Evolutionary conservation across 2,888 invertebrate species (phyloP), one percentile per base, ranked within the genome.

Genomic region (Pristionchus exspectatus): DNA sequence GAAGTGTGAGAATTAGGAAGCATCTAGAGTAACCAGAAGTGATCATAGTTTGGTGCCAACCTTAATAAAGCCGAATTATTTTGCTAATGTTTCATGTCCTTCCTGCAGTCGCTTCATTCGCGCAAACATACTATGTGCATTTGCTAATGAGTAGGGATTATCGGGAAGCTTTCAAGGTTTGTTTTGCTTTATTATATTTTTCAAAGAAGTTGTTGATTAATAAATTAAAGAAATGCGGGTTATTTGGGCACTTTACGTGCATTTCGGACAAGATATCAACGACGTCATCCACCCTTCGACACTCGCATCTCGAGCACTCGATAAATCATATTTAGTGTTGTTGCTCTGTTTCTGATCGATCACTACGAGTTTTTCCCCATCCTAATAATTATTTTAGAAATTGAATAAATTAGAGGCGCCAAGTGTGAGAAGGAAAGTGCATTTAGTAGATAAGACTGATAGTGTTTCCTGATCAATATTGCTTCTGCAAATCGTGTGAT

Each of bases 81-180:
- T 56, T 27, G 9, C 5, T 9, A 5, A 27, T 14, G 5, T 74
- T 74, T 14, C 72, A 77, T 44, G 77, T 77, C 12, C 12, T 77
- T 44, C 77, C 77, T 0, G 77, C 77, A 77, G 77, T 77, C 10
- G 77, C 77, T 44, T 77, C 77, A 2, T 77, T 24, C 10, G 77
- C 77, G 16, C 77, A 77, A 24, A 77, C 77, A 0, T 77, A 77
- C 77, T 77, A 77, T 21, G 77, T 77, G 24, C 77, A 77, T 24
- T n/a, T 77, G 18, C n/a, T 77, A 24, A 77, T 77, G 77, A 77
- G 77, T 30, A 77, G 44, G n/a, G 77, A 77, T 18, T 77, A 44
- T 44, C 77, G 77, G 16, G 44, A 77, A 44, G 77, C 77, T 18
- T 77, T 77, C 77, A 77, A 77, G 77, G 77, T 77, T 66, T 27